phyloP scores from a whole-genome alignment of 2,797 vertebrate species.

The Buceros bicornis region DNA sequence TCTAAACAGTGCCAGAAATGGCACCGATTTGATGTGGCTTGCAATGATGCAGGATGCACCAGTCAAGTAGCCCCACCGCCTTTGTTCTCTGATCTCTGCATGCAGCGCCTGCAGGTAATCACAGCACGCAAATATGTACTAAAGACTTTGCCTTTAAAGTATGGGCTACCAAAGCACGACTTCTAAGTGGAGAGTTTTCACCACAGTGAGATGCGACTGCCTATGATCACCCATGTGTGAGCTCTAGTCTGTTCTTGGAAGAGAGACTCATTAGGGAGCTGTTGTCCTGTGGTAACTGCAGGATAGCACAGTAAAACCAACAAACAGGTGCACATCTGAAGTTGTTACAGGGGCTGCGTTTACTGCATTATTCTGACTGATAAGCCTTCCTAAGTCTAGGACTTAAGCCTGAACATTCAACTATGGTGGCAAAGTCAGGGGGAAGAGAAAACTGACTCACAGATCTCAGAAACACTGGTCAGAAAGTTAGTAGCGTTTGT shows the following conservation, averaged over 20 bases:
- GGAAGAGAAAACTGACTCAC: neutral
- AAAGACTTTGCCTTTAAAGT: neutral
- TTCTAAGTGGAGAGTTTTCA: neutral
- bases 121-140: neutral
- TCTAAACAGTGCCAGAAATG: neutral
- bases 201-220: rapidly evolving
- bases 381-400: neutral
- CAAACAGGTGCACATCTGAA: neutral
- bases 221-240: neutral
- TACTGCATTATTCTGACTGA: neutral
- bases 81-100: neutral
- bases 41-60: neutral
- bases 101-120: neutral
- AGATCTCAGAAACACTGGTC: neutral
- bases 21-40: neutral
- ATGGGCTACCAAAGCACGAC: neutral
- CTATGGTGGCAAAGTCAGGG: neutral
- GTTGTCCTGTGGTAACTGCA: neutral
- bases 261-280: neutral
- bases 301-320: neutral
- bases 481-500: neutral
- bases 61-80: neutral
- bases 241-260: neutral
- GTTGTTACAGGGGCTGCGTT: neutral
- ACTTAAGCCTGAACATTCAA: neutral